Conservation (phyloP, 1,140 invertebrate genomes). For the Vanessa tameamea region DNA sequence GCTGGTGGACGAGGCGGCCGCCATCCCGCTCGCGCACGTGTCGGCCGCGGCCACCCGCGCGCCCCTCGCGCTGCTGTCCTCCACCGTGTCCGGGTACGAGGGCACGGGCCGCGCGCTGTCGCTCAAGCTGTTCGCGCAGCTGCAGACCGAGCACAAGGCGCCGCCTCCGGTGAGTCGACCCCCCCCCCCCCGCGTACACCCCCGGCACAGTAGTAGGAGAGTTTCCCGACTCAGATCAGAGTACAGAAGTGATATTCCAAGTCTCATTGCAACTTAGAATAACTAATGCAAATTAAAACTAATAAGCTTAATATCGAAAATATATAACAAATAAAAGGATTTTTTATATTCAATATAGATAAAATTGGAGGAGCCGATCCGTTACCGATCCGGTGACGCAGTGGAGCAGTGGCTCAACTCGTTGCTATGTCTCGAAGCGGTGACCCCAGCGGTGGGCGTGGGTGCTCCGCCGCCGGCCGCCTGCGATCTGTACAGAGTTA, state of each 20-base stretch:
- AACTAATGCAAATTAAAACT: too few relatives aligned
- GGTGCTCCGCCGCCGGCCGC: constrained; percentile 92
- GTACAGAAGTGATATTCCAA: too few relatives aligned
- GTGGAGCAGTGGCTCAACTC: constrained; percentile 96
- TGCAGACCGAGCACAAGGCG: constrained; percentile 83
- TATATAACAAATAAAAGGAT: too few relatives aligned
- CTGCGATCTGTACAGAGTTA: constrained; percentile 96
- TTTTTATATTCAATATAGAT: constrained; percentile 72
- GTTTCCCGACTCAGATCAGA: too few relatives aligned
- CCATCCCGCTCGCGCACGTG: constrained; percentile 97
- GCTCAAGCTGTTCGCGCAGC: constrained; percentile 95
- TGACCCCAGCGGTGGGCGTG: constrained; percentile 83
- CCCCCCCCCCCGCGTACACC: neutral
- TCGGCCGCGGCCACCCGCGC: constrained; percentile 95
- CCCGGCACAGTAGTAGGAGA: too few relatives aligned
- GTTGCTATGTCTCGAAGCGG: constrained; percentile 94
- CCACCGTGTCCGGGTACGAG: constrained; percentile 99
- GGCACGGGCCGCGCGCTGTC: constrained; percentile 98
- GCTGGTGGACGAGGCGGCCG: constrained; percentile 99
- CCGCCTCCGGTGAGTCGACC: constrained; percentile 72
- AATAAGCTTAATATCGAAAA: too few relatives aligned
- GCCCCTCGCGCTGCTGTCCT: constrained; percentile 97
- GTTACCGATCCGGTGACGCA: constrained; percentile 93
- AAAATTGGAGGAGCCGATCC: constrained; percentile 95
- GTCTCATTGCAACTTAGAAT: too few relatives aligned